These are phyloP conservation scores for Rhimphoctona megacephalus DNA, from an alignment of 2,888 invertebrate genomes.

Conservation along the genomic window DNA sequence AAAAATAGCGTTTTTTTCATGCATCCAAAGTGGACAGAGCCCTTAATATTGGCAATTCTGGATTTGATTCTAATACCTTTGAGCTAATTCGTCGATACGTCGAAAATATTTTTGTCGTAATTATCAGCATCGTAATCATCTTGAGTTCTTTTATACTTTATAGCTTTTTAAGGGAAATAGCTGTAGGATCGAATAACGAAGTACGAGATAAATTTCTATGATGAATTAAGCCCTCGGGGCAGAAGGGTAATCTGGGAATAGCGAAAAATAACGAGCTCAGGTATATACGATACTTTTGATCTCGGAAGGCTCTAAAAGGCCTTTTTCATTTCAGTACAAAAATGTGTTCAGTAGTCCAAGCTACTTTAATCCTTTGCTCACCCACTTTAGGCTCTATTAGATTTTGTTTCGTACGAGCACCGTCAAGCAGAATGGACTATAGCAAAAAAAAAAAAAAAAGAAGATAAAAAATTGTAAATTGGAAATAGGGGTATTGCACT, in stretches of 20 bases:
- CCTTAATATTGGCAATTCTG: neutral
- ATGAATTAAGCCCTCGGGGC: slow-evolving; percentile 54
- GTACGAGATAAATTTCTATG: slow-evolving; percentile 51
- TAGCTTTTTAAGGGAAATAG: neutral
- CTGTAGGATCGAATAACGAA: slow-evolving; percentile 31
- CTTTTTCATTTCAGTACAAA: slow-evolving; percentile 34
- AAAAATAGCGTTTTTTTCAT: too few species aligned
- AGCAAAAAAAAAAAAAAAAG: neutral
- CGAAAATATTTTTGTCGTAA: neutral
- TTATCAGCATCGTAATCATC: slow-evolving; percentile 5
- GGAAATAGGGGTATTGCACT: neutral
- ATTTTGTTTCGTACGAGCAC: neutral
- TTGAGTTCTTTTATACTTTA: slow-evolving; percentile 23
- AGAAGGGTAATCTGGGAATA: slow-evolving; percentile 1
- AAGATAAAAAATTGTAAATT: neutral
- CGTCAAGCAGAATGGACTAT: neutral
- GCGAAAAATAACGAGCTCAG: slow-evolving; percentile 13
- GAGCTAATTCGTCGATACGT: neutral
- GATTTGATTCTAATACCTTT: neutral
- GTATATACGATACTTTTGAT: slow-evolving; percentile 40
- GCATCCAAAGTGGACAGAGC: too few species aligned
- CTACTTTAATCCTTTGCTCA: slow-evolving; percentile 48
- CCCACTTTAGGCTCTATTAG: slow-evolving; percentile 13
- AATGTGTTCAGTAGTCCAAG: slow-evolving; percentile 23
- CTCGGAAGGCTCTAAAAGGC: slow-evolving; percentile 49